phyloP scores from a whole-genome alignment of 2,113 vertebrate genomes.

The Erinaceus europaeus region DNA sequence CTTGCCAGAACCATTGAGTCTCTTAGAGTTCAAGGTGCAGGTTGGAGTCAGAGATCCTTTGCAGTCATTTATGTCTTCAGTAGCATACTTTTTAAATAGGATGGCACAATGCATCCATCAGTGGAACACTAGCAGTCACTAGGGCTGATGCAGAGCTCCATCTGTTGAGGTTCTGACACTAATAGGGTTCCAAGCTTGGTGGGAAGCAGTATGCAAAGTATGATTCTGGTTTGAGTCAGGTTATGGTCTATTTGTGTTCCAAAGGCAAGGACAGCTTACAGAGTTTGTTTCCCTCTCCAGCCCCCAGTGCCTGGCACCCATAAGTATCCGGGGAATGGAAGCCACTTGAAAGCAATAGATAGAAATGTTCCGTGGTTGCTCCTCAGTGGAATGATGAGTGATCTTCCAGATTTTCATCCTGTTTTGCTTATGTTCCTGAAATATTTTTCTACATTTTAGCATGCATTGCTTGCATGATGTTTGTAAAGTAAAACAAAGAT shows the following conservation, averaged over 20 bases:
- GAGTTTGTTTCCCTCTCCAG: neutral
- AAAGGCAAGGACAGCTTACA: neutral
- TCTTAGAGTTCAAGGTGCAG: neutral
- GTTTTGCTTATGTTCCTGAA: neutral
- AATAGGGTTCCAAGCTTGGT: neutral
- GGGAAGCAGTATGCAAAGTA: neutral
- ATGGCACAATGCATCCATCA: neutral
- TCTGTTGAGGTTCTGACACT: neutral
- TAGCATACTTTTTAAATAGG: accelerated
- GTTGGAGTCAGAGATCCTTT: too few species aligned
- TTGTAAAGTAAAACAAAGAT: neutral
- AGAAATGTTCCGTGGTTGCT: neutral
- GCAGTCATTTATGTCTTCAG: neutral
- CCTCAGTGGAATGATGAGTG: neutral
- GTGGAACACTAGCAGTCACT: neutral
- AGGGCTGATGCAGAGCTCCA: neutral
- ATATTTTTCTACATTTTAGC: neutral
- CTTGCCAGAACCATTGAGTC: neutral
- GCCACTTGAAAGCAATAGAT: neutral
- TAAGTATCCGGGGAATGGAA: neutral
- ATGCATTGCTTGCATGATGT: neutral
- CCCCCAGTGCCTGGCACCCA: neutral
- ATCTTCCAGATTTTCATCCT: too few species aligned
- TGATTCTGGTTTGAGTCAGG: neutral
- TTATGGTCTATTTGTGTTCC: neutral